Conservation (phyloP, 2,113 vertebrate species). For the Psophia crepitans region DNA sequence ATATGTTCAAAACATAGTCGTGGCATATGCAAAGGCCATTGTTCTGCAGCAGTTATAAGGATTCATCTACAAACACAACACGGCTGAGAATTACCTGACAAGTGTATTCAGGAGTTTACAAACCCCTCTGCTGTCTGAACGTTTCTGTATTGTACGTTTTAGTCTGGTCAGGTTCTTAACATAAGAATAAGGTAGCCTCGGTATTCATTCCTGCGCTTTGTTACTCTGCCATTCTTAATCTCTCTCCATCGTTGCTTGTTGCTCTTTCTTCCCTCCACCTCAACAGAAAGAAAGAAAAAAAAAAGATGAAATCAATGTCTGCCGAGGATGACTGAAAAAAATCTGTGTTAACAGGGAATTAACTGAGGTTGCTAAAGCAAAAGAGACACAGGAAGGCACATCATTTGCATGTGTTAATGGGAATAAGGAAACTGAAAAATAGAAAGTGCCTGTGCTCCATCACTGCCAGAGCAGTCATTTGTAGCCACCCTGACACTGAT, state of each 20-base stretch:
- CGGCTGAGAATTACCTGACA: neutral
- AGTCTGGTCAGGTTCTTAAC: neutral
- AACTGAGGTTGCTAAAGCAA: neutral
- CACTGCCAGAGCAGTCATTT: neutral
- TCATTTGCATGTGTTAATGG: conserved; percentile 38
- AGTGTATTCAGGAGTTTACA: neutral
- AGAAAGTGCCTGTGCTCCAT: neutral
- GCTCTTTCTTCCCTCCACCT: neutral
- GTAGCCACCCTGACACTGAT: conserved; percentile 10
- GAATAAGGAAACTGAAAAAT: neutral
- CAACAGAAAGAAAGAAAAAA: neutral
- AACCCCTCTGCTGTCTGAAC: neutral
- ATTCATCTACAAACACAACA: neutral
- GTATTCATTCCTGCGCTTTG: neutral
- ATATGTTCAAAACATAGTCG: neutral
- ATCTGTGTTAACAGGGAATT: neutral
- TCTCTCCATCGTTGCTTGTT: neutral
- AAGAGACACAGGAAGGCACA: neutral
- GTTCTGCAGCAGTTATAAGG: neutral
- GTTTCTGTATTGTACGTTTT: neutral
- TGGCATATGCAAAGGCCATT: neutral
- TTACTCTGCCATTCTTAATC: neutral
- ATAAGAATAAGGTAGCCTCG: neutral
- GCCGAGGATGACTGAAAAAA: neutral
- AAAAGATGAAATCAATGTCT: neutral